phyloP scores from a whole-genome alignment of 2,797 vertebrate species.

The Neosilurus hyrtlii region DNA sequence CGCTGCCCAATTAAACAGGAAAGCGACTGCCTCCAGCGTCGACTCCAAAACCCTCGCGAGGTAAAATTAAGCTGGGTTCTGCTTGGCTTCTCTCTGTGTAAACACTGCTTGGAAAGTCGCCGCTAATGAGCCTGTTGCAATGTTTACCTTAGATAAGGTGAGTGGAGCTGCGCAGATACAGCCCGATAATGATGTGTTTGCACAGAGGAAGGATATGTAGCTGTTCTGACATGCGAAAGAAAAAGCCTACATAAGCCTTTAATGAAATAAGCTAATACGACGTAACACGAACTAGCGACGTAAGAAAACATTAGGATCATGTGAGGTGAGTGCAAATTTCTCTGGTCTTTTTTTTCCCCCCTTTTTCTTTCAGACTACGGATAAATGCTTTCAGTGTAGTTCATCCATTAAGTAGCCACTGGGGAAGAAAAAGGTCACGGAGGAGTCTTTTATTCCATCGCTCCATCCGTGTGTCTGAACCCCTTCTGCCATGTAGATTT shows the following conservation, averaged over 20 bases:
- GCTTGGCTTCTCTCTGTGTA: slow-evolving; percentile 61
- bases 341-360: not conserved
- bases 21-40: slow-evolving; percentile 12
- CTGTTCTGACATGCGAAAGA: not conserved
- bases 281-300: not conserved
- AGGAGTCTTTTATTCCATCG: slow-evolving; percentile 55
- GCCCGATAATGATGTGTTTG: slow-evolving; percentile 72
- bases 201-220: slow-evolving; percentile 70
- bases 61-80: slow-evolving; percentile 56
- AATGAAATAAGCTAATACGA: slow-evolving; percentile 22
- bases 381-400: slow-evolving; percentile 34
- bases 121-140: slow-evolving; percentile 85
- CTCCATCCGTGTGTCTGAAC: slow-evolving; percentile 45
- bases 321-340: slow-evolving; percentile 2
- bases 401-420: slow-evolving; percentile 53
- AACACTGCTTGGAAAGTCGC: slow-evolving; percentile 78
- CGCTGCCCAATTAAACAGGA: slow-evolving; percentile 15
- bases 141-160: slow-evolving; percentile 96
- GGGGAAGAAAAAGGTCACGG: slow-evolving; percentile 57
- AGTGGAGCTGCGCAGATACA: slow-evolving; percentile 76
- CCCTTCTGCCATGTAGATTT: slow-evolving; percentile 54
- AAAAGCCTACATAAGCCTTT: slow-evolving; percentile 13
- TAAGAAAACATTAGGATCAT: not conserved
- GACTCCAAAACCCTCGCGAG: slow-evolving; percentile 7
- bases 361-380: not conserved